Evolutionary conservation across 2,888 invertebrate species (phyloP), one percentile per base, ranked within the genome.

Genomic region (Sphaerophoria taeniata): DNA sequence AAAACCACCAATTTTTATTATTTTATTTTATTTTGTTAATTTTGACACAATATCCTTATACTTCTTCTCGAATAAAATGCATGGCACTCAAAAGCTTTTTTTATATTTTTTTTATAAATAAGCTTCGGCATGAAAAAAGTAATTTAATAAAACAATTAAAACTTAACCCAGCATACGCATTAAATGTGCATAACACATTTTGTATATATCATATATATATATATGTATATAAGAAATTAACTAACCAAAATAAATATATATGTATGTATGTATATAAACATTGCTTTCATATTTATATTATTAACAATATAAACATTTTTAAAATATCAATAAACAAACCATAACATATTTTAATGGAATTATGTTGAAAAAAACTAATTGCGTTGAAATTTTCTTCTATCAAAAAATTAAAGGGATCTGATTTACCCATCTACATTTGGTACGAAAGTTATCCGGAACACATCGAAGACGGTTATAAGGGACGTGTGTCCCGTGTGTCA

Each of bases 361-460:
- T 6, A 51, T 11, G 43, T 11, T 9, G 56, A 60, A n/a, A 77
- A 73, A 73, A 11, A 43, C 16, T 51, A 39, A 49, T 65, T 51
- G 24, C n/a, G 67, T 74, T 53, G 70, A 65, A 80, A 76, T 60
- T 45, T 56, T 80, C 49, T 72, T 70, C 82, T 75, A 55, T 83
- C 79, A 69, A 58, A 51, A 49, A 33, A 11, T 14, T 43, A 55
- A 6, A 98, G 97, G 98, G 97, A 92, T 96, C 97, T 94, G 97
- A 98, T 94, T 96, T 97, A 93, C 98, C 98, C 89, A 98, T 98
- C 93, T 98, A 98, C 94, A 98, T 98, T 93, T 98, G 98, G 97
- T 98, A 98, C 95, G 98, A 98, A 94, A 97, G 97, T 92, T 98
- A 98, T 93, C 98, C 98, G 89, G 97, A 98, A 88, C 98, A 98